Conservation (phyloP, 2,113 vertebrate species). For the Oncorhynchus clarkii region DNA sequence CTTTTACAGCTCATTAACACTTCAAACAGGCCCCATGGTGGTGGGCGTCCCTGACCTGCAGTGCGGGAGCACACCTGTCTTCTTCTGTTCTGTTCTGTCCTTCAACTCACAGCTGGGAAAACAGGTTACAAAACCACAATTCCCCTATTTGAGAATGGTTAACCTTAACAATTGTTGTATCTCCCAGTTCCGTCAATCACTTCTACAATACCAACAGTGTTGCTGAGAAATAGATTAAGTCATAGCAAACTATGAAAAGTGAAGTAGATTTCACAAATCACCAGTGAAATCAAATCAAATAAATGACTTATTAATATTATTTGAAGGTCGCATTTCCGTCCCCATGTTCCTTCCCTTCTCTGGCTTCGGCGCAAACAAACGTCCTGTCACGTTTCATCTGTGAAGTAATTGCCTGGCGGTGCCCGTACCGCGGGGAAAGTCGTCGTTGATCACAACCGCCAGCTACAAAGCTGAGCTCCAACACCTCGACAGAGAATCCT, state of each 20-base stretch:
- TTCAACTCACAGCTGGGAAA: background rate
- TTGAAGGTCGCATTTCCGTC: background rate
- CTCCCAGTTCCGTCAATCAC: background rate
- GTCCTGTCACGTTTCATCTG: slow-evolving; percentile 8
- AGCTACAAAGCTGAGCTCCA: slow-evolving; percentile 4
- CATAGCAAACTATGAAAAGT: background rate
- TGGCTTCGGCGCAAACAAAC: slow-evolving; percentile 1
- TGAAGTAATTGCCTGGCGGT: background rate
- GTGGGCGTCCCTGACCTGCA: background rate
- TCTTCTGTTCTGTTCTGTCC: slow-evolving; percentile 12
- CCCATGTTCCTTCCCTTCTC: background rate
- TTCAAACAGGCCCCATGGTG: background rate
- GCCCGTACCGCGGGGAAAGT: background rate
- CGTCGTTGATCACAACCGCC: slow-evolving; percentile 13
- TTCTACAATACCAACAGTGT: background rate
- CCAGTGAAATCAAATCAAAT: background rate
- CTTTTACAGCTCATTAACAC: background rate
- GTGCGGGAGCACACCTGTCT: background rate
- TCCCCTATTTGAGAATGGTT: background rate
- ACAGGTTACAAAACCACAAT: background rate
- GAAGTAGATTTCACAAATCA: background rate
- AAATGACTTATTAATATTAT: background rate
- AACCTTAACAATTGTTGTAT: background rate
- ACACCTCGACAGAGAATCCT: background rate
- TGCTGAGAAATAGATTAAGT: background rate